Percentiles rank a stretch among this genome's conserved stretches.
phyloP scores from a whole-genome alignment of 1,140 invertebrate genomes.

The Drosophila ohnishii region DNA sequence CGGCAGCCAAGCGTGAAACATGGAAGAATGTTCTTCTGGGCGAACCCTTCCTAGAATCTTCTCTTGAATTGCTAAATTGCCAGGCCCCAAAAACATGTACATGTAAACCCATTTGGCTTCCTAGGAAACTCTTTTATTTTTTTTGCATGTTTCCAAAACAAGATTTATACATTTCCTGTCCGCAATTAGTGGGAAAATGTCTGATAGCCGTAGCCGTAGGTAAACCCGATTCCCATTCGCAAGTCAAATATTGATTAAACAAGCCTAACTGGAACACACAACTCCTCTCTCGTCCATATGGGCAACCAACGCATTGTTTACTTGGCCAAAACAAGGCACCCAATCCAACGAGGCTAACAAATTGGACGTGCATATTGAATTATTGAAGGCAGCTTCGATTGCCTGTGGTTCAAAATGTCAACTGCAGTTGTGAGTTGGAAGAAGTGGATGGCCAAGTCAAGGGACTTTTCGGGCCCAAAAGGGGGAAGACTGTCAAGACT shows the following conservation, averaged over 20 bases:
- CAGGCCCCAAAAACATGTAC: constrained; percentile 19
- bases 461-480: background rate
- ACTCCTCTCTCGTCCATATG: constrained; percentile 16
- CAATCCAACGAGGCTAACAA: constrained; percentile 39
- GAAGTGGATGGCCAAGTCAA: constrained; percentile 7
- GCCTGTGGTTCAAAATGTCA: constrained; percentile 38
- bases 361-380: constrained; percentile 59
- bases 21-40: constrained; percentile 44
- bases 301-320: constrained; percentile 62
- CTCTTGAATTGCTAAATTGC: constrained; percentile 17
- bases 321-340: constrained; percentile 60
- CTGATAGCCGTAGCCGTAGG: constrained; percentile 8
- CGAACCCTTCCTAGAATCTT: constrained; percentile 49
- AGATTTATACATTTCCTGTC: constrained; percentile 29
- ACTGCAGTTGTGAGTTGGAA: constrained; percentile 24
- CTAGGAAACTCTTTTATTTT: constrained; percentile 16
- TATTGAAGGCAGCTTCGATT: constrained; percentile 59
- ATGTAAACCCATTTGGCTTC: constrained; percentile 23
- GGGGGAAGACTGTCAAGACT: background rate
- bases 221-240: constrained; percentile 16
- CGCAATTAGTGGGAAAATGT: constrained; percentile 34
- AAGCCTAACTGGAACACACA: constrained; percentile 38
- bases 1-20: constrained; percentile 76
- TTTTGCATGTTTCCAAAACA: constrained; percentile 30
- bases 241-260: constrained; percentile 52